Percentiles rank a stretch among this genome's conserved stretches.
These are phyloP conservation scores for Phoebastria nigripes DNA, from an alignment of 2,797 vertebrate genomes.

Conservation along the genomic window DNA sequence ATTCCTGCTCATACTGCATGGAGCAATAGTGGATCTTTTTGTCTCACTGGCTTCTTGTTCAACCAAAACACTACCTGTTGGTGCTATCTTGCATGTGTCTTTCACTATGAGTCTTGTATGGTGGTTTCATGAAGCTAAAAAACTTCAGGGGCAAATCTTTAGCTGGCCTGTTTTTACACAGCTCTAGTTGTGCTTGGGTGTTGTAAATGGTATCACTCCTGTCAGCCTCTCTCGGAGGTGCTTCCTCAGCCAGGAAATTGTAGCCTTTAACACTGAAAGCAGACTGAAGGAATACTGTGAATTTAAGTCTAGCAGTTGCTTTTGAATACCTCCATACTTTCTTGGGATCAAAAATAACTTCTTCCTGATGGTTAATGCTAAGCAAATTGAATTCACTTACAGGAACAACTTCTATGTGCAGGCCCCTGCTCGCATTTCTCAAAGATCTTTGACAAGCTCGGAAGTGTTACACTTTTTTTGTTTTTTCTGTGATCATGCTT, in stretches of 20 bases:
- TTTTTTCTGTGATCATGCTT: background rate
- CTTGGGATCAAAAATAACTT: background rate
- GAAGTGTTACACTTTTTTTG: background rate
- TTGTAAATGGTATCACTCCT: background rate
- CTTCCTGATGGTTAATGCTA: background rate
- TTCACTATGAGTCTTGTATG: background rate
- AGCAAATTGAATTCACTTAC: background rate
- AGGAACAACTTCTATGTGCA: background rate
- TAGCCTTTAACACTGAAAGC: background rate
- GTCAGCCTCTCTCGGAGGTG: background rate
- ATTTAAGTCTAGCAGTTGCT: background rate
- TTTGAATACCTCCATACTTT: background rate
- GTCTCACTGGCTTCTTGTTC: background rate
- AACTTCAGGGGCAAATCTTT: background rate
- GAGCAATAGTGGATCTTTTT: background rate
- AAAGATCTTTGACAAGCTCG: background rate
- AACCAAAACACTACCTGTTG: background rate
- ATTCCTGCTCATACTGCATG: background rate
- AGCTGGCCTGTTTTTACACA: background rate
- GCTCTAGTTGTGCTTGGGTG: background rate
- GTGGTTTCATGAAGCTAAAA: background rate
- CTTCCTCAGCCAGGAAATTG: background rate
- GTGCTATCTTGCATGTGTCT: background rate
- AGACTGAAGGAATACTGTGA: background rate
- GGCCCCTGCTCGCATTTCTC: background rate